phyloP scores from a whole-genome alignment of 92 coral and sea anemone genomes.

The Nematostella vectensis region DNA sequence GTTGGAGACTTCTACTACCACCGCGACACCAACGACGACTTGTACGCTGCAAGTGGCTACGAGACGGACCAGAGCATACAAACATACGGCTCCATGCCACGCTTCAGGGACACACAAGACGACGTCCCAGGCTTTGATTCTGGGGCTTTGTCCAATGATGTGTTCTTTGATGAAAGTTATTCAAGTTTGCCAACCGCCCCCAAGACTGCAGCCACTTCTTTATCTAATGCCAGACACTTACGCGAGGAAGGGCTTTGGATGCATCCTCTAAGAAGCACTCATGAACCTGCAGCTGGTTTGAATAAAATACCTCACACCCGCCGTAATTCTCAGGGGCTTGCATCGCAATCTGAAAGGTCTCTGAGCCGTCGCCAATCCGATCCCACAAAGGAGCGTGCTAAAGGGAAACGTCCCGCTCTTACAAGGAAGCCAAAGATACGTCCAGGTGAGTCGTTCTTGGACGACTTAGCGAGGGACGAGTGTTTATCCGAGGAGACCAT shows the following conservation, averaged over 20 bases:
- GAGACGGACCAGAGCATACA: slow-evolving; percentile 42
- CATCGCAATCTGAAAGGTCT: slow-evolving; percentile 9
- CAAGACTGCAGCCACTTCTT: neutral
- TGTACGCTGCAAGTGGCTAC: slow-evolving; percentile 40
- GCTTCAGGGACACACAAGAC: neutral
- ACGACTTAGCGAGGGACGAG: neutral
- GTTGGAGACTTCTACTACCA: neutral
- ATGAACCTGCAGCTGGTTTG: neutral
- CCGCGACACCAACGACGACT: neutral
- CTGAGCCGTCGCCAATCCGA: slow-evolving; percentile 12
- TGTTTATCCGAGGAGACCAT: neutral
- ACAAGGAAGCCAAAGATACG: slow-evolving; percentile 25
- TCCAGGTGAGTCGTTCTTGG: slow-evolving; percentile 14
- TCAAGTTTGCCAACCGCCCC: neutral
- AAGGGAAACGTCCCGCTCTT: slow-evolving; percentile 8
- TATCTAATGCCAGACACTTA: no score
- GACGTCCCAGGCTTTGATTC: neutral
- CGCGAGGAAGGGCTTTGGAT: slow-evolving; percentile 5
- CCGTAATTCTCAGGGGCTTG: slow-evolving; percentile 2
- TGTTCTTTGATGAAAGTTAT: neutral
- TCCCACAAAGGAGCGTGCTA: slow-evolving; percentile 2
- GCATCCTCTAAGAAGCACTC: neutral
- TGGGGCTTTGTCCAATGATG: neutral
- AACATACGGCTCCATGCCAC: no score
- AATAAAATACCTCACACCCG: no score